phyloP scores from a whole-genome alignment of 2,113 vertebrate species.

The Typhlomys cinereus region DNA sequence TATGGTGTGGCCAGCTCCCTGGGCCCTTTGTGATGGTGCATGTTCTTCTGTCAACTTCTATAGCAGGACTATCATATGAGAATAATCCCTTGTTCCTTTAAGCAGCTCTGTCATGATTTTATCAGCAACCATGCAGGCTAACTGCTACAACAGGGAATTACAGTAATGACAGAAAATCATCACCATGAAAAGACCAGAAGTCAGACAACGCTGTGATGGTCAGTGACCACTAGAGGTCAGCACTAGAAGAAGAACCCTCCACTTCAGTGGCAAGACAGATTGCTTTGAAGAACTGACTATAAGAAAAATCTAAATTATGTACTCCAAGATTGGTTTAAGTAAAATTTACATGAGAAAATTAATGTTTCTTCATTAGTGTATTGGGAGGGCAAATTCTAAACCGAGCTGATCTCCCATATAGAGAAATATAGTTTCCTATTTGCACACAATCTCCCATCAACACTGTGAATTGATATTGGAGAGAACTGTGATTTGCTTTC shows the following conservation, averaged over 20 bases:
- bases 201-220: neutral
- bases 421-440: slow-evolving; percentile 19
- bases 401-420: neutral
- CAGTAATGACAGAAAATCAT: neutral
- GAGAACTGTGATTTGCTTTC: neutral
- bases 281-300: neutral
- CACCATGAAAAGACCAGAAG: neutral
- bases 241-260: neutral
- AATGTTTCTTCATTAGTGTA: neutral
- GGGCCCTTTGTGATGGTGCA: no score
- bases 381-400: neutral
- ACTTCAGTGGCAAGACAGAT: neutral
- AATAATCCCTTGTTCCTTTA: no score
- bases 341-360: slow-evolving; percentile 21
- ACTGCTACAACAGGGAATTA: no score
- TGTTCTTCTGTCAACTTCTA: no score
- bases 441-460: neutral
- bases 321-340: slow-evolving; percentile 1
- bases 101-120: no score
- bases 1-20: no score
- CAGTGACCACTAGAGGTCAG: slow-evolving; percentile 57
- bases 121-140: no score
- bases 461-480: neutral
- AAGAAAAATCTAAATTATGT: neutral
- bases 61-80: no score